phyloP scores from a whole-genome alignment of 2,888 invertebrate genomes.

The Limnephilus marmoratus region DNA sequence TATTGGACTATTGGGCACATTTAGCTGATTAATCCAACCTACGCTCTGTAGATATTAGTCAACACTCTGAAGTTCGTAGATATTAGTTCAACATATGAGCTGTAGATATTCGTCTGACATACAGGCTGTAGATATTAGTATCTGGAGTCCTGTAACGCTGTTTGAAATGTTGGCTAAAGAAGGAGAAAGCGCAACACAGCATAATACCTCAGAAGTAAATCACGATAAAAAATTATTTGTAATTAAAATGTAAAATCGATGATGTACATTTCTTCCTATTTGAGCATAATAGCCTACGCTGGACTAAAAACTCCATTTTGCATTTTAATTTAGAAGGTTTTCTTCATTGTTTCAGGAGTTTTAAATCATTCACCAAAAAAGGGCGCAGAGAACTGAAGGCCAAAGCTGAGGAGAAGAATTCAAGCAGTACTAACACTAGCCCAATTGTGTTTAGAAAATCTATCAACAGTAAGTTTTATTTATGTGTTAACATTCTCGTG shows the following conservation, averaged over 20 bases:
- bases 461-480: slow-evolving; percentile 48
- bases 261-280: background rate
- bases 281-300: background rate
- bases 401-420: slow-evolving; percentile 68
- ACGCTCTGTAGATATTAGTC: too few relatives aligned
- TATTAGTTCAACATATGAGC: too few relatives aligned
- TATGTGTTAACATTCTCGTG: background rate
- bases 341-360: slow-evolving; percentile 74
- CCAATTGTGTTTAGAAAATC: slow-evolving; percentile 73
- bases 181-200: too few relatives aligned
- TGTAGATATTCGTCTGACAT: too few relatives aligned
- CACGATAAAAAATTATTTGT: background rate
- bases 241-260: background rate
- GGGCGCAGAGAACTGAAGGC: slow-evolving; percentile 71
- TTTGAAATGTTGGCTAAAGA: too few relatives aligned
- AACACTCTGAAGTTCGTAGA: too few relatives aligned
- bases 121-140: too few relatives aligned
- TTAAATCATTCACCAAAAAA: slow-evolving; percentile 76
- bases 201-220: too few relatives aligned
- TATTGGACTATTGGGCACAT: too few relatives aligned
- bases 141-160: too few relatives aligned
- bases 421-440: slow-evolving; percentile 70
- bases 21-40: too few relatives aligned
- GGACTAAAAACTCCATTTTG: background rate
- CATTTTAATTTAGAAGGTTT: background rate